Conservation (phyloP, 30 jellyfish, hydroid and myxozoan species). For the Calvadosia cruxmelitensis region DNA sequence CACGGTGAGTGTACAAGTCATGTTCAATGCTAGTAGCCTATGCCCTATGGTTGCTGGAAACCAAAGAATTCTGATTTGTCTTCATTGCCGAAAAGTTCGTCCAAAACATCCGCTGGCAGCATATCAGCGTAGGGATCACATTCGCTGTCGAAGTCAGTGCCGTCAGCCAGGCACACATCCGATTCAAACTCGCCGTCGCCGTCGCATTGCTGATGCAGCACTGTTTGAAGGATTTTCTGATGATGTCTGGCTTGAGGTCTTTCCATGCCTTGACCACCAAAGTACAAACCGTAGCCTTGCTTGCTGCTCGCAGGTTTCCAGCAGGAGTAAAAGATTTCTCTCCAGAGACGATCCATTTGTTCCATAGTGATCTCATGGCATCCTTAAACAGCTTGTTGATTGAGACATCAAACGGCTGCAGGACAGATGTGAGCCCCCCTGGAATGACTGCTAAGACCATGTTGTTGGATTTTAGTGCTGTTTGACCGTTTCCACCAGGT, state of each 20-base stretch:
- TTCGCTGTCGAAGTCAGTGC: not conserved
- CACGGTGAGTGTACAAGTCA: no score
- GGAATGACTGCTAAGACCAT: not conserved
- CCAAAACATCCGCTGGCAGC: not conserved
- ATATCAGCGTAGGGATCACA: not conserved
- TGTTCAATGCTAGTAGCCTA: no score
- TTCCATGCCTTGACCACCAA: not conserved
- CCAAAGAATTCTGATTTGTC: not conserved
- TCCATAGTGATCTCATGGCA: not conserved
- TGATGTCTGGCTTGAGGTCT: not conserved
- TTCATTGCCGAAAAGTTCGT: not conserved
- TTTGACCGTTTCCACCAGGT: not conserved
- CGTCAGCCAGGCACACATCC: not conserved
- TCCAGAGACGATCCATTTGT: not conserved
- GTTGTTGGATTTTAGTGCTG: not conserved
- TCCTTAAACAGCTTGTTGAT: not conserved
- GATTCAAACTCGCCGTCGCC: not conserved
- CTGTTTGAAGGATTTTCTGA: not conserved
- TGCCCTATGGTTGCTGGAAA: no score
- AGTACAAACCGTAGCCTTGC: not conserved
- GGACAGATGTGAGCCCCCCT: not conserved
- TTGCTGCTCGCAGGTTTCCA: not conserved
- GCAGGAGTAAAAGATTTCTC: not conserved
- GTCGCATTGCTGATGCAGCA: not conserved
- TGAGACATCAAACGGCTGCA: not conserved